Conservation (phyloP, 1,140 invertebrate species). For the Megathymus violae region DNA sequence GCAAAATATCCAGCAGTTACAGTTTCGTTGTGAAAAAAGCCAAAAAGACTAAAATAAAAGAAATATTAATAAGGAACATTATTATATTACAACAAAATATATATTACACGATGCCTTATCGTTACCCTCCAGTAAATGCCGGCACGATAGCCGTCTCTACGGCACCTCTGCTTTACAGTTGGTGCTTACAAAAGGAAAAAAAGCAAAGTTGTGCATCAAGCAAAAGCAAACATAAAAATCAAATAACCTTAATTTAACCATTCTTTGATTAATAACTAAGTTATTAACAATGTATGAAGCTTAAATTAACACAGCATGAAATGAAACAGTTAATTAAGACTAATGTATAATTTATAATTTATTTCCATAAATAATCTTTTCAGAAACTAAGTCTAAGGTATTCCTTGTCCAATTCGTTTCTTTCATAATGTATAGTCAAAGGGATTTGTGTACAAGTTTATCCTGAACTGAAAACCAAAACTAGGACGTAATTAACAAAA, state of each 20-base stretch:
- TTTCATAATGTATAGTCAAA: too few species aligned
- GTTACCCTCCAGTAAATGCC: slow-evolving; percentile 60
- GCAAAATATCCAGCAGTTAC: too few species aligned
- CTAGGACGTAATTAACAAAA: too few species aligned
- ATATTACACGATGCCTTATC: slow-evolving; percentile 51
- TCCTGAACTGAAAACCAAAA: too few species aligned
- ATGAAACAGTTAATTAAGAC: slow-evolving; percentile 2
- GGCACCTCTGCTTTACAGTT: slow-evolving; percentile 43
- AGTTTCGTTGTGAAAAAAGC: too few species aligned
- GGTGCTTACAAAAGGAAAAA: slow-evolving; percentile 41
- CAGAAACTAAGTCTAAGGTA: too few species aligned
- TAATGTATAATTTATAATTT: too few species aligned
- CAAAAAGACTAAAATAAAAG: slow-evolving; percentile 57
- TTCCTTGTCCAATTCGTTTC: too few species aligned
- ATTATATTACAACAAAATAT: slow-evolving; percentile 77
- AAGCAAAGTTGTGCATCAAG: slow-evolving; percentile 33
- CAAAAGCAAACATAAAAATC: slow-evolving; percentile 44
- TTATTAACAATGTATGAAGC: too few species aligned
- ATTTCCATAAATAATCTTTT: too few species aligned
- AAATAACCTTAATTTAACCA: slow-evolving; percentile 22
- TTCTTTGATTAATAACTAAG: too few species aligned
- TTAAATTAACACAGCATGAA: slow-evolving; percentile 2
- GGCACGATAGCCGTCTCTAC: slow-evolving; percentile 44
- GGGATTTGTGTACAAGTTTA: too few species aligned
- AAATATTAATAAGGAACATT: slow-evolving; percentile 61